These are phyloP conservation scores for Drosophila littoralis DNA, from an alignment of 1,140 invertebrate genomes.

Conservation along the genomic window DNA sequence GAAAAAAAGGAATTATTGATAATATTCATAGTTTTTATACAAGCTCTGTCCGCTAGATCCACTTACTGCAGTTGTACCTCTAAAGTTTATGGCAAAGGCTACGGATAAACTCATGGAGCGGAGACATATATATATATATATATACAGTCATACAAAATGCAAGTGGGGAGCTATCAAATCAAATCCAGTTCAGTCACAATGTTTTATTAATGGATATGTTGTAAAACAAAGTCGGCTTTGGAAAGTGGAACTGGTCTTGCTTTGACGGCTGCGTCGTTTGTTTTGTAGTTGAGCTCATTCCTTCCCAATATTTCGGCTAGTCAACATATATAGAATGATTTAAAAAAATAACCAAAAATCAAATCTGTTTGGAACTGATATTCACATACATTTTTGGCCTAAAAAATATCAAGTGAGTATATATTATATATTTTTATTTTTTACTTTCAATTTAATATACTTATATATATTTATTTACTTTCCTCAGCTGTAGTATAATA, in stretches of 20 bases:
- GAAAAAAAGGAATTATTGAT: background rate
- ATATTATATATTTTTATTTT: background rate
- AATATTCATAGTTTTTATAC: background rate
- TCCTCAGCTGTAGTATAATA: background rate
- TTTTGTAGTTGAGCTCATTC: slow-evolving; percentile 34
- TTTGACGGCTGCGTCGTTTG: background rate
- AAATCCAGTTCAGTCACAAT: background rate
- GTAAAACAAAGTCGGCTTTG: slow-evolving; percentile 11
- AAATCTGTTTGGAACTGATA: background rate
- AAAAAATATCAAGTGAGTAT: slow-evolving; percentile 5
- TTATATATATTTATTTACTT: background rate
- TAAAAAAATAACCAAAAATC: slow-evolving; percentile 9
- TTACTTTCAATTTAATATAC: background rate
- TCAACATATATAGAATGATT: slow-evolving; percentile 25
- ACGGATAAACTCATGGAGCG: too few species aligned
- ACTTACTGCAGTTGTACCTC: background rate
- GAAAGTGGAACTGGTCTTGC: background rate
- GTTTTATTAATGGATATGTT: background rate
- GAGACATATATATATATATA: too few species aligned
- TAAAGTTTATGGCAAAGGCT: background rate
- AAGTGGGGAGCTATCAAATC: background rate
- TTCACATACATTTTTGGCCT: slow-evolving; percentile 43
- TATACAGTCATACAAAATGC: too few species aligned
- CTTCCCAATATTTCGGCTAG: background rate
- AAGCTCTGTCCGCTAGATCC: background rate